These are phyloP conservation scores for Trilocha varians DNA, from an alignment of 2,888 invertebrate species.

Conservation along the genomic window DNA sequence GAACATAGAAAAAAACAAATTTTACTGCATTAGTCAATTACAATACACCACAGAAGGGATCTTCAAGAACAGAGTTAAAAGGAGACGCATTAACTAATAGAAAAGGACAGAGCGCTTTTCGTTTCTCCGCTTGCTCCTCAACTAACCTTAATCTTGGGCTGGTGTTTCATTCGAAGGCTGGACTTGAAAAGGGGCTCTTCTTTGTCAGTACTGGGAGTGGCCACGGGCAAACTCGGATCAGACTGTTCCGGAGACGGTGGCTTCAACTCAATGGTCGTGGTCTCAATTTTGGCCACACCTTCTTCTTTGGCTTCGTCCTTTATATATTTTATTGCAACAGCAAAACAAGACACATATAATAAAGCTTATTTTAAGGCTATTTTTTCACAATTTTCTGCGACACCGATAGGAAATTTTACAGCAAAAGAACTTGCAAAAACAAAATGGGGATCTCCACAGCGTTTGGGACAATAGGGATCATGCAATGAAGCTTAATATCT, in stretches of 20 bases:
- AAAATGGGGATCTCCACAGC: conserved; percentile 20
- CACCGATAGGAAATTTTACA: conserved; percentile 23
- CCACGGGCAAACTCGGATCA: conserved; percentile 21
- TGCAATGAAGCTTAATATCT: conserved; percentile 28
- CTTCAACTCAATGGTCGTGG: conserved; percentile 64
- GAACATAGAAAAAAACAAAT: not conserved
- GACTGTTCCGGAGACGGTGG: conserved; percentile 47
- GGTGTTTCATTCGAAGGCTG: conserved; percentile 54
- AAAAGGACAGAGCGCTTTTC: conserved; percentile 33
- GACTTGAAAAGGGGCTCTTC: conserved; percentile 68
- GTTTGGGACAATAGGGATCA: conserved; percentile 18
- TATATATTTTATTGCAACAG: conserved; percentile 59
- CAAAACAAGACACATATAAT: conserved; percentile 57
- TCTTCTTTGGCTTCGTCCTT: conserved; percentile 55
- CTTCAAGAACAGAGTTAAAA: conserved; percentile 37
- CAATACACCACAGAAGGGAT: conserved; percentile 24
- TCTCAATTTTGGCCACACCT: conserved; percentile 63
- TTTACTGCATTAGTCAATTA: conserved; percentile 4
- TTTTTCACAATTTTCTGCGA: conserved; percentile 19
- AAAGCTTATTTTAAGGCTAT: conserved; percentile 39
- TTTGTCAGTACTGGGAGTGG: conserved; percentile 46
- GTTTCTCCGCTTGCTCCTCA: conserved; percentile 22
- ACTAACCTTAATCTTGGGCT: conserved; percentile 62
- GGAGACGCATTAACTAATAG: conserved; percentile 50
- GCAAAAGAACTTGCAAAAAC: conserved; percentile 48